Percentiles rank a stretch among this genome's conserved stretches.
phyloP scores from a whole-genome alignment of 2,888 invertebrate species.

The Bruchidius siliquastri region DNA sequence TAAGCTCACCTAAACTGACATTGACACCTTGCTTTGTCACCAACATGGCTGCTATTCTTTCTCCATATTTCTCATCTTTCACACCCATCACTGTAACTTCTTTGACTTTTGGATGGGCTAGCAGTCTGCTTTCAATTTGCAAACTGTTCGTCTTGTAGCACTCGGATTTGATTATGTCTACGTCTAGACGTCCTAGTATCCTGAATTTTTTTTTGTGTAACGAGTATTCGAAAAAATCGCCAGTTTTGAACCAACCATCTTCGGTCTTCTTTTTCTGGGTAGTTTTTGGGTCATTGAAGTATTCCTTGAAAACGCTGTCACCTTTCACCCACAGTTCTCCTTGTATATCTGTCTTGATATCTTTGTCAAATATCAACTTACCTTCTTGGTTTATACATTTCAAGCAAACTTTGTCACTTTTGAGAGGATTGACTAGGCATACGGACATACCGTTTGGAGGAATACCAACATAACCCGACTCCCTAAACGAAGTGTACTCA shows the following conservation, averaged over 20 bases:
- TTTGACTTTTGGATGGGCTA: conserved; percentile 66
- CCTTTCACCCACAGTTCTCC: conserved; percentile 66
- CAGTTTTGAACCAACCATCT: conserved; percentile 88
- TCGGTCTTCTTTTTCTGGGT: conserved; percentile 66
- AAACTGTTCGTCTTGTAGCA: conserved; percentile 85
- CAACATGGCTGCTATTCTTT: conserved; percentile 55
- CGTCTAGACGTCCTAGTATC: conserved; percentile 75
- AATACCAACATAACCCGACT: too few species aligned
- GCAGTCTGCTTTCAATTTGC: conserved; percentile 73
- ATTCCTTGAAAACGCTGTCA: conserved; percentile 65
- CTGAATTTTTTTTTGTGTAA: conserved; percentile 56
- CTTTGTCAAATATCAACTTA: not conserved
- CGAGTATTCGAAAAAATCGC: conserved; percentile 68
- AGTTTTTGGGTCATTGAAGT: conserved; percentile 69
- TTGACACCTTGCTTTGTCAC: conserved; percentile 15
- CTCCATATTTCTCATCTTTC: conserved; percentile 77
- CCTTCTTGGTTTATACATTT: too few species aligned
- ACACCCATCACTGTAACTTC: conserved; percentile 69
- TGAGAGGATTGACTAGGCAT: not conserved
- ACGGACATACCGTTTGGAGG: too few species aligned
- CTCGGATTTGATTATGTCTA: conserved; percentile 82
- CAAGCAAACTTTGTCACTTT: not conserved
- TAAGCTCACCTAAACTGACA: conserved; percentile 12
- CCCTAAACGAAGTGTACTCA: not conserved
- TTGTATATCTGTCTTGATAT: conserved; percentile 24